Base-by-base conservation (phyloP, 2,113 vertebrate species). In the Mixornis gularis region DNA sequence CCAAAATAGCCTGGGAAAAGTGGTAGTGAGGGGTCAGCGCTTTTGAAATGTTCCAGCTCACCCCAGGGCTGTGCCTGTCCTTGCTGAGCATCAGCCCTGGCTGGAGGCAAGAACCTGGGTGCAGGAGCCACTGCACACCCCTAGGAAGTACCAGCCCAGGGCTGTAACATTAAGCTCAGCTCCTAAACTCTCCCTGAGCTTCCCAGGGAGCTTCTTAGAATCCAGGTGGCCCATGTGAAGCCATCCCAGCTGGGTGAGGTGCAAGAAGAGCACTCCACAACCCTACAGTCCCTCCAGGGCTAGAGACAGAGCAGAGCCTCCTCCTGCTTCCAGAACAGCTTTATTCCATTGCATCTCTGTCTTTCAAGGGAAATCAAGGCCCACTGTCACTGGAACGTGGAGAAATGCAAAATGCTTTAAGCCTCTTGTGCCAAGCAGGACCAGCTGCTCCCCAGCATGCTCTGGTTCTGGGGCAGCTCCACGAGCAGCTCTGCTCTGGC, bases 321-420 rank as follows among this genome's bases (percentile, higher is more conserved):
- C 13, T 36, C 19, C 16, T 0, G 0, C 64, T 68, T 66, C 76
- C 30, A 11, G 4, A 76, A 59, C 17, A 72, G 66, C 38, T 96
- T 95, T 95, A 96, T 94, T 96, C 21, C 5, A 5, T 20, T 38
- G 5, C 29, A 69, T 26, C 34, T 40, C 38, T 15, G 27, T 22
- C 89, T 86, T 64, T 32, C 13, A 49, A 0, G 3, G 38, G 41
- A 60, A 73, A 32, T 53, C 41, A 29, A 66, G 5, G n/a, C 53
- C 44, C 53, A 16, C 0, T 0, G n/a, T 43, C n/a, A 40, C 1
- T 25, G 14, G 49, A 52, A 66, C 0, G 0, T 9, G 52, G 63
- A 64, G 53, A 62, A 88, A 46, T 0, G 5, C 44, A 24, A 79
- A 90, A 56, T 53, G 40, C 38, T 89, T 69, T 34, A 72, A 91